Base-by-base conservation (phyloP, 1,140 invertebrate genomes). In the Octopus bimaculoides region DNA sequence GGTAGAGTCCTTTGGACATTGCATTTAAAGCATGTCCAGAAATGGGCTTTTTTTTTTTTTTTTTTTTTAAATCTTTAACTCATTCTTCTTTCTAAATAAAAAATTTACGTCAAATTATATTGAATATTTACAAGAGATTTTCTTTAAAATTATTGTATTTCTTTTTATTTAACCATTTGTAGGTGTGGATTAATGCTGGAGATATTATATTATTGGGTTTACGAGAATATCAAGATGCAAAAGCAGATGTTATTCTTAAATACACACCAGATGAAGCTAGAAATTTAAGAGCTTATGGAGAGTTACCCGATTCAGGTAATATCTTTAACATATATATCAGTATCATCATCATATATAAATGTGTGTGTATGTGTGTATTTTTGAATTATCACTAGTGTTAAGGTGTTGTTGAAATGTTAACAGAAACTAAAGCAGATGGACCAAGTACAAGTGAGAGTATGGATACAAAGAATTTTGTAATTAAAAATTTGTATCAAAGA, bases 171-270 rank as follows among this genome's bases (percentile, higher is more conserved):
- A 10, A 61, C 7, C 79, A 52, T 79, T 75, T 85, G 1, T 77
- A 89, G 89, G 92, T 98, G 0, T 99, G 98, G 98, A 99, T 99
- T 84, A 99, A 99, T 92, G 96, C 96, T 85, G 96, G 97, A 81
- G 98, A 99, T 88, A 98, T 99, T 81, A 98, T 99, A 90, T 91
- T 99, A 83, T 96, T 99, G 85, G 97, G 98, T 82, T 92, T 93
- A 52, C 93, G 98, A 90, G 97, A 99, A 91, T 99, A 99, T 91
- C 98, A 99, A 92, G 97, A 99, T 91, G 95, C 97, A 7, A 99
- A 99, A 91, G 98, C 98, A 81, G 98, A 99, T 93, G 98, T 99
- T 82, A 99, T 99, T 87, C 92, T 99, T 76, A 99, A 99, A 92
- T 99, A 99, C 89, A 99, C 98, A 82, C 95, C 98, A 54, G 98